phyloP scores from a whole-genome alignment of 1,140 invertebrate genomes.

The Fopius arisanus region DNA sequence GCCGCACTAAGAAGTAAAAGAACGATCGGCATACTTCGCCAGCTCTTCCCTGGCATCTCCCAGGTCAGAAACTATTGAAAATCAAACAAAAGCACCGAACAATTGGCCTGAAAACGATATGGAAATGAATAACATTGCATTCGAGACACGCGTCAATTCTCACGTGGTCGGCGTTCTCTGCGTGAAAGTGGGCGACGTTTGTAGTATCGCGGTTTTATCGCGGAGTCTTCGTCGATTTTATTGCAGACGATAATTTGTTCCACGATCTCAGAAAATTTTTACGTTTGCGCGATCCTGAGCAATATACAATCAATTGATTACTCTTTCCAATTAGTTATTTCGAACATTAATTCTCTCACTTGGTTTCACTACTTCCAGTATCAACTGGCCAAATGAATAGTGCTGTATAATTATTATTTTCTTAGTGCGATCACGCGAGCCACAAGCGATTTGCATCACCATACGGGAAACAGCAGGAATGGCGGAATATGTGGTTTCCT shows the following conservation, averaged over 20 bases:
- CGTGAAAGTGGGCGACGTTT: conserved; percentile 1
- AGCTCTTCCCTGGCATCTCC: conserved; percentile 77
- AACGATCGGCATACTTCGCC: conserved; percentile 76
- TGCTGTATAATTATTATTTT: neutral
- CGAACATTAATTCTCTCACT: neutral
- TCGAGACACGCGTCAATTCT: conserved; percentile 5
- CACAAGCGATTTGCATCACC: neutral
- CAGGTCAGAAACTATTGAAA: conserved; percentile 67
- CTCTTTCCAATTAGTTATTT: neutral
- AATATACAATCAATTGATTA: neutral
- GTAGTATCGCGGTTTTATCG: neutral
- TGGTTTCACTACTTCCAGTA: neutral
- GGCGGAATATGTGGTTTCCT: neutral
- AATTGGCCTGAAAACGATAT: neutral
- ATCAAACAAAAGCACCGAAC: neutral
- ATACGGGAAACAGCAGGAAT: neutral
- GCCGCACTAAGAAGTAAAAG: conserved; percentile 75
- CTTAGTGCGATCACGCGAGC: neutral
- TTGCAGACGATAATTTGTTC: neutral
- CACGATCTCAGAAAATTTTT: neutral
- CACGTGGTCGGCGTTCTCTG: conserved; percentile 2
- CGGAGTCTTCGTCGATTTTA: too few species aligned
- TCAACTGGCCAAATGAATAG: neutral
- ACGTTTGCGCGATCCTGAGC: neutral
- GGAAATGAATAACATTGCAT: neutral